Evolutionary conservation across 2,888 invertebrate species (phyloP), one percentile per base, ranked within the genome.

Genomic region (Prostheceraeus crozeri): DNA sequence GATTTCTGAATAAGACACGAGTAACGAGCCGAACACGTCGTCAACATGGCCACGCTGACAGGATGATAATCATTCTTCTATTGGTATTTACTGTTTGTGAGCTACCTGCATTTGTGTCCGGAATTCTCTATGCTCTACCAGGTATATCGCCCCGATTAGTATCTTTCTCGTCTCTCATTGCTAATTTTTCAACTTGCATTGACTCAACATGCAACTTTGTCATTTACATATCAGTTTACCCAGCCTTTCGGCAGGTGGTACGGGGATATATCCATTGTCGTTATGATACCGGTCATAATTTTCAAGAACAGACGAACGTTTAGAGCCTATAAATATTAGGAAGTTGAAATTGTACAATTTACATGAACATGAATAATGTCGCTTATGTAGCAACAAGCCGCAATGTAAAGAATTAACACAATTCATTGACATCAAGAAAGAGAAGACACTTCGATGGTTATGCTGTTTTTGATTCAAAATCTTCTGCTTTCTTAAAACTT

Each of bases 121-220:
- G 19, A 4, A 10, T 48, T 4, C 19, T 48, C n/a, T 10, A 6
- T 19, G 25, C 48, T 25, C 23, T 48, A 6, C 48, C 48, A 10
- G 28, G 28, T 25, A 6, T 48, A 4, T 30, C 48, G 11, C 6
- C 25, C 48, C 6, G 11, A 3, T 25, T 48, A 25, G 28, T 25
- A 21, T 48, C 48, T 6, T 4, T 10, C 16, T 25, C 48, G 11
- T 10, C 23, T 3, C 25, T 48, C 6, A 4, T 48, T 23, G 48
- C 48, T 4, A 48, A 48, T 30, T 48, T 48, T 25, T 25, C 48
- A 25, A 48, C 48, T 4, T 48, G 48, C 28, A 48, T 48, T 48
- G 48, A 48, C 48, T 25, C 23, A 14, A 28, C 48, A 3, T 19
- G 4, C 28, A 48, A 48, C 25, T 48, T 48, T 21, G 28, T 48